Evolutionary conservation across 2,113 vertebrate species (phyloP).

Genomic region (Stigmatopora nigra): DNA sequence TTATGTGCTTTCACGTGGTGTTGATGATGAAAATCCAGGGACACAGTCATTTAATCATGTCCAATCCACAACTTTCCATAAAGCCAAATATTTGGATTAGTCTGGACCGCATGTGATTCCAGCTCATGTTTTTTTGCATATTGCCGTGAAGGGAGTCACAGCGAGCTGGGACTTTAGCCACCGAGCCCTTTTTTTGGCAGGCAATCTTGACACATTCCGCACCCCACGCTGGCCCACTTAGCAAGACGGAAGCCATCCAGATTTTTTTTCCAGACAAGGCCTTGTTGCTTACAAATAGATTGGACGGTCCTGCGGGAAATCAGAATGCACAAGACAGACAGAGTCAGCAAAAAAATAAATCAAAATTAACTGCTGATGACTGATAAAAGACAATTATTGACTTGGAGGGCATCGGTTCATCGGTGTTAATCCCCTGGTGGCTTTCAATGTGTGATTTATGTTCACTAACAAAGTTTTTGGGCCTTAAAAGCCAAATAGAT

Average conservation of each 20-base stretch:
- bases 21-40: constrained; percentile 38
- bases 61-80: not conserved
- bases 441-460: not conserved
- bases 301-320: constrained; percentile 41
- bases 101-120: constrained; percentile 7
- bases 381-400: constrained; percentile 4
- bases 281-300: constrained; percentile 25
- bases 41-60: constrained; percentile 8
- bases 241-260: constrained; percentile 16
- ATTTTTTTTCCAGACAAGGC: constrained; percentile 14
- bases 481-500: not conserved
- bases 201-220: constrained; percentile 17
- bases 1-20: constrained; percentile 44
- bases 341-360: not conserved
- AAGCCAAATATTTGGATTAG: not conserved
- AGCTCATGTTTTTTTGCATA: constrained; percentile 14
- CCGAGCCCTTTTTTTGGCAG: constrained; percentile 23
- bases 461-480: not conserved
- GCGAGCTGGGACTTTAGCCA: constrained; percentile 27
- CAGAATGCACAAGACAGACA: constrained; percentile 23
- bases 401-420: not conserved
- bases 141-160: constrained; percentile 21
- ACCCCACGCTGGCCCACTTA: constrained; percentile 27
- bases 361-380: constrained; percentile 27
- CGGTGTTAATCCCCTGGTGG: constrained; percentile 1